Base-by-base conservation (phyloP, 2,797 vertebrate genomes). In the Enteromius afrohamiltoni region DNA sequence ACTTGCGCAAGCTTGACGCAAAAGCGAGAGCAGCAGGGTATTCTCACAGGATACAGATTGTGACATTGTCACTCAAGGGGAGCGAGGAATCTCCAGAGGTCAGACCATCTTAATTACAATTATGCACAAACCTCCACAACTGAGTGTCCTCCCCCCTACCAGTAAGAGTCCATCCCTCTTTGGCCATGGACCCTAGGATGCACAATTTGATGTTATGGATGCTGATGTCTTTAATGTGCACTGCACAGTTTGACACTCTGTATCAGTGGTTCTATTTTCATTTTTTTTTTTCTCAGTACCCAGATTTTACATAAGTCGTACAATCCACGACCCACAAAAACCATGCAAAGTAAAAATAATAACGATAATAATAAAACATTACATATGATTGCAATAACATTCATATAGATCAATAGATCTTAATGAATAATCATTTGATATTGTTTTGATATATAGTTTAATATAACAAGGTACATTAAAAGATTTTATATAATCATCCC, bases 1-100 rank as follows among this genome's bases (percentile, higher is more conserved):
- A 26, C 82, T 86, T 87, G 79, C 86, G 86, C 84, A 87, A 86
- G 84, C 42, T 67, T 88, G 86, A 88, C 84, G 82, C 67, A 86
- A 31, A 80, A 42, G 73, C 64, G 23, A 69, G 81, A 53, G 60
- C 42, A 40, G n/a, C 71, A 53, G 31, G 62, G 37, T 79, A 79
- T 85, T 84, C 79, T 77, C 71, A 86, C 67, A 84, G 77, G 73
- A 87, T 84, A 80, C 70, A 49, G 70, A 77, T 68, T 83, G 51
- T 88, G 84, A 87, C 82, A 85, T 65, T 85, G 76, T 85, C 68
- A 85, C 67, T 85, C 71, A 77, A 51, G 23, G 47, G 49, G 29
- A 4, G 31, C 0, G 11, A 26, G 70, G 62, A 45, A 26, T 79
- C 85, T 71, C 77, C 58, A 31, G 58, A 58, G 77, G 34, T 67